Base-by-base conservation (phyloP, 2,888 invertebrate species). In the Torymus auratus region DNA sequence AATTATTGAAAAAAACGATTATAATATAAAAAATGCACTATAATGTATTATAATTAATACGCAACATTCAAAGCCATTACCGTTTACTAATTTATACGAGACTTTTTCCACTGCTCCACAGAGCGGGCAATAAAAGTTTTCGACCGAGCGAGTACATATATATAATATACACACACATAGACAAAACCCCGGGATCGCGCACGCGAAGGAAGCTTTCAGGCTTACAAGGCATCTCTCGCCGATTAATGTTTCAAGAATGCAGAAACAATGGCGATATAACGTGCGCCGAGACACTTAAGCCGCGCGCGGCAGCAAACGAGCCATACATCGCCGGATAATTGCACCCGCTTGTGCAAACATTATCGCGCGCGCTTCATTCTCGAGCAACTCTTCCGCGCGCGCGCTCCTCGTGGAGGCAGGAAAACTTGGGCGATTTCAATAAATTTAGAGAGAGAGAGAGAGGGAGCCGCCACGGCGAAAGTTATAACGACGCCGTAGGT, bases 301-400 rank as follows among this genome's bases (percentile, higher is more conserved):
- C 80, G 78, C 80, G 78, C 74, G 73, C 53, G 78, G 75, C 82
- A 80, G 84, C 82, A 75, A 78, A 83, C 74, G 77, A 81, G 83
- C 86, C 86, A 87, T 86, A 85, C 84, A 86, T 86, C 85, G 79
- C 80, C 83, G 84, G 85, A 85, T 88, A 86, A 86, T 86, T 85
- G 77, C 83, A 75, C 78, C 81, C 83, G 13, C 58, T 74, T 80
- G 74, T 69, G 80, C 84, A 84, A 84, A 85, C 86, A 85, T 87
- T 86, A 72, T 52, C 60, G 28, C 72, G 15, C 28, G 28, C 28
- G 28, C 5, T 78, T 78, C 68, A 20, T 53, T 65, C 28, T 7
- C 70, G 65, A 71, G 23, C 20, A 68, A 20, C 75, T 75, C 67
- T 14, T 60, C 15, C 53, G 55, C 15, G 20, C 10, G 4, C 50